A percentile compares a stretch with the other conserved stretches of the same genome.
Evolutionary conservation across 2,888 invertebrate species (phyloP).

Genomic region (Hermaeophaga mercurialis): DNA sequence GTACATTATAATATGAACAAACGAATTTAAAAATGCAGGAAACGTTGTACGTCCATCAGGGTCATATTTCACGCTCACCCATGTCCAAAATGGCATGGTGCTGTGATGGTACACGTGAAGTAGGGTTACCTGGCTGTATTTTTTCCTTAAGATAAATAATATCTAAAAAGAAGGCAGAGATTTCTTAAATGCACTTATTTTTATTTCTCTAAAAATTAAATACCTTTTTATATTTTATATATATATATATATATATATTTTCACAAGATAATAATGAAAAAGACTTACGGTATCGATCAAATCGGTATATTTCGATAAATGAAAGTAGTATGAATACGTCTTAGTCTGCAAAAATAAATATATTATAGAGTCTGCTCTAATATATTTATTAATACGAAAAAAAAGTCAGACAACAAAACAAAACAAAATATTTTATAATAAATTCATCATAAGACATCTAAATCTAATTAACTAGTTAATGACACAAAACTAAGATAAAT

Average conservation of each 20-base stretch:
- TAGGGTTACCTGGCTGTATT: not conserved
- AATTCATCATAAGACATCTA: no score
- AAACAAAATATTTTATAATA: no score
- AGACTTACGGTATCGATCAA: constrained; percentile 8
- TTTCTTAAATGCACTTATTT: no score
- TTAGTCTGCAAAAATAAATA: constrained; percentile 8
- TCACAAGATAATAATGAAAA: no score
- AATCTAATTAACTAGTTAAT: no score
- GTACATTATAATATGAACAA: constrained; percentile 9
- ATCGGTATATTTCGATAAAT: constrained; percentile 11
- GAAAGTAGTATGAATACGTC: not conserved
- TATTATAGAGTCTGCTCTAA: no score
- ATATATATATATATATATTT: no score
- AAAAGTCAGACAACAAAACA: no score
- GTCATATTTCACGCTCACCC: not conserved
- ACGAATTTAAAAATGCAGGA: not conserved
- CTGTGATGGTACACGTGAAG: constrained; percentile 12
- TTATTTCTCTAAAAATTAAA: no score
- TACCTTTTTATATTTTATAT: no score
- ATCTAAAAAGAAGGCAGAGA: not conserved
- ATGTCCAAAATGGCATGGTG: constrained; percentile 6
- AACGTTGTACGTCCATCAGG: not conserved
- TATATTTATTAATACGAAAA: no score
- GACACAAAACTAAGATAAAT: no score
- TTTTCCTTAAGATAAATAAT: constrained; percentile 12